Percentiles rank a stretch among this genome's conserved stretches.
These are phyloP conservation scores for Neosilurus mollespiculum DNA, from an alignment of 2,797 vertebrate genomes.

Conservation along the genomic window DNA sequence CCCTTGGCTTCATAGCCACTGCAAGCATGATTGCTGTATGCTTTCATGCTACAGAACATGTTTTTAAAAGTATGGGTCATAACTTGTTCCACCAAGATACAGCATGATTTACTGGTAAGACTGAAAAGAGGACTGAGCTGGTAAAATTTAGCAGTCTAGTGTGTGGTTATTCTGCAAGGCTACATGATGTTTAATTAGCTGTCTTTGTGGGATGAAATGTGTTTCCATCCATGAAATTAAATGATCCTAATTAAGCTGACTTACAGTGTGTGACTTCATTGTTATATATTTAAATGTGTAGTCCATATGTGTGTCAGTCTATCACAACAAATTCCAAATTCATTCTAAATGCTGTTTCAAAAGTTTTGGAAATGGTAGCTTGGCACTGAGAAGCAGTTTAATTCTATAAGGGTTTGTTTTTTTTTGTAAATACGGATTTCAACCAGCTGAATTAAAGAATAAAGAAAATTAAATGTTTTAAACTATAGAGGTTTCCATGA, in stretches of 20 bases:
- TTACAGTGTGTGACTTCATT: slow-evolving; percentile 45
- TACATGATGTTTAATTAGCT: slow-evolving; percentile 50
- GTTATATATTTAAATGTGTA: slow-evolving; percentile 33
- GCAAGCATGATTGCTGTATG: slow-evolving; percentile 30
- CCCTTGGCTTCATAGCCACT: too few species aligned
- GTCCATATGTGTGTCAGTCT: background rate
- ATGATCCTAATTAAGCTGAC: slow-evolving; percentile 48
- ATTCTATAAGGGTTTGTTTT: background rate
- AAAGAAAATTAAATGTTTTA: background rate
- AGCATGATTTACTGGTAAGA: slow-evolving; percentile 36
- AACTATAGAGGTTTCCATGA: background rate
- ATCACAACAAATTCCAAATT: background rate
- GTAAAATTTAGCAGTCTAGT: slow-evolving; percentile 26
- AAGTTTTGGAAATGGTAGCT: background rate
- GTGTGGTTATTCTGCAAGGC: slow-evolving; percentile 36
- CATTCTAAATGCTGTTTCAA: background rate
- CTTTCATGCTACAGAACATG: slow-evolving; percentile 2
- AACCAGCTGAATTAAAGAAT: background rate
- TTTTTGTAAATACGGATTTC: background rate
- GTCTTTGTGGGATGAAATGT: slow-evolving; percentile 49
- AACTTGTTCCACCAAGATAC: slow-evolving; percentile 5
- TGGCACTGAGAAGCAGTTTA: background rate
- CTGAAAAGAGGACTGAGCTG: slow-evolving; percentile 27
- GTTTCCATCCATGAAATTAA: slow-evolving; percentile 52
- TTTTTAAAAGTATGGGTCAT: background rate